A percentile compares a stretch with the other conserved stretches of the same genome.
Evolutionary conservation across 2,888 invertebrate genomes (phyloP).

Genomic region (Brachyptera risi): DNA sequence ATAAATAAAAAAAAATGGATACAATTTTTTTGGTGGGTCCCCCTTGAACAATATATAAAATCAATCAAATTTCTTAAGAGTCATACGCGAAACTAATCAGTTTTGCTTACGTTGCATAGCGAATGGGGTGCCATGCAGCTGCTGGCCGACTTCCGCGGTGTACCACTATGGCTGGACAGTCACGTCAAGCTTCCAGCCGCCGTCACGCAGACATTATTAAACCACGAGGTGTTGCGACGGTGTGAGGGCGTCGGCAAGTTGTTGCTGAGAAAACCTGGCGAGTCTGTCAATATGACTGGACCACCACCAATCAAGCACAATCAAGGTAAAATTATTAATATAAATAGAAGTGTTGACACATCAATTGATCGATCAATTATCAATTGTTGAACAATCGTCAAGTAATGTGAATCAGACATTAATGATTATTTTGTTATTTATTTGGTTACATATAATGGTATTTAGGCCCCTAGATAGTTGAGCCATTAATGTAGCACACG

Average conservation of each 20-base stretch:
- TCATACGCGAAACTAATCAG: background rate
- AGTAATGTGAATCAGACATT: too few relatives aligned
- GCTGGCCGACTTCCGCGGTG: constrained; percentile 75
- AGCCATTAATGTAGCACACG: too few relatives aligned
- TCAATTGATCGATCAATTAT: too few relatives aligned
- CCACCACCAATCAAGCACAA: constrained; percentile 41
- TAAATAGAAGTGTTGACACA: background rate
- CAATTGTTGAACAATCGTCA: too few relatives aligned
- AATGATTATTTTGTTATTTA: too few relatives aligned
- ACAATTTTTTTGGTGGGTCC: too few relatives aligned
- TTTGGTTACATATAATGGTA: too few relatives aligned
- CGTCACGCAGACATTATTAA: constrained; percentile 41
- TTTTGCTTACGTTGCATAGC: constrained; percentile 41
- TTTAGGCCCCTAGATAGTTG: too few relatives aligned
- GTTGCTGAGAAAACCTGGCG: constrained; percentile 74
- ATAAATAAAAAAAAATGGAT: too few relatives aligned
- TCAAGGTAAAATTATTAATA: too few relatives aligned
- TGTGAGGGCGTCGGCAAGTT: constrained; percentile 84
- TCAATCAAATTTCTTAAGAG: background rate
- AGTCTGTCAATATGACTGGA: constrained; percentile 70
- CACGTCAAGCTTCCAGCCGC: constrained; percentile 41
- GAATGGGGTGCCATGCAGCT: constrained; percentile 74
- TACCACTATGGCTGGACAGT: constrained; percentile 67
- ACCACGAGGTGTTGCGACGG: constrained; percentile 56
- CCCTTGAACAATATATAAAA: background rate